Percentiles rank a stretch among this genome's conserved stretches.
These are phyloP conservation scores for Progne subis DNA, from an alignment of 2,113 vertebrate genomes.

Conservation along the genomic window DNA sequence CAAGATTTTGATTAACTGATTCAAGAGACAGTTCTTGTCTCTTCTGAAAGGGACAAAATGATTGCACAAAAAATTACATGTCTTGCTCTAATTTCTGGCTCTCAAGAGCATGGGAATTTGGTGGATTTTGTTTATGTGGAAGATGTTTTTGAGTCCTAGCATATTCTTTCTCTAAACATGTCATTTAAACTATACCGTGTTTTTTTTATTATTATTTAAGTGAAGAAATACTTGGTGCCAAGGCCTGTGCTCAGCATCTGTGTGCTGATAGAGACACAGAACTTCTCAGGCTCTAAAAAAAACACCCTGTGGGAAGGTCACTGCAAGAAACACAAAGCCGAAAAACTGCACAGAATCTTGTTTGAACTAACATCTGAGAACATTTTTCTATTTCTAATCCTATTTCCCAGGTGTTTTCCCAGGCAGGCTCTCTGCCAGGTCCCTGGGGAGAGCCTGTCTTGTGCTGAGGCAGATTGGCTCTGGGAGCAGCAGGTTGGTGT, in stretches of 20 bases:
- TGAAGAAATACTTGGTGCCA: not conserved
- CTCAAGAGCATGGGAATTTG: not conserved
- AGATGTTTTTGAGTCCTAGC: not conserved
- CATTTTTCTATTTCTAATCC: not conserved
- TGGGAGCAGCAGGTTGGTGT: not conserved
- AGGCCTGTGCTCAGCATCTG: not conserved
- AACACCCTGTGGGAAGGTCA: not conserved
- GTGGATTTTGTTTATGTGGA: not conserved
- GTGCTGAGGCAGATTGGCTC: not conserved
- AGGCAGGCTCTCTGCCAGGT: not conserved
- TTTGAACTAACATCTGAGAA: not conserved
- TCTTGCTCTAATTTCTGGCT: constrained; percentile 44
- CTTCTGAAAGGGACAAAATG: constrained; percentile 51
- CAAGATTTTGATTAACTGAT: constrained; percentile 47
- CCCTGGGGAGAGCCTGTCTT: not conserved
- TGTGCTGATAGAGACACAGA: not conserved
- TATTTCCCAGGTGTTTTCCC: not conserved
- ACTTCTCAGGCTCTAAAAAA: not conserved
- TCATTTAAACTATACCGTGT: not conserved
- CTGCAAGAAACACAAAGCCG: not conserved
- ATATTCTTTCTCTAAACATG: not conserved
- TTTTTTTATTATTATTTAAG: not conserved
- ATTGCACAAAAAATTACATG: constrained; percentile 45
- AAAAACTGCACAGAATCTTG: not conserved
- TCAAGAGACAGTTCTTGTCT: constrained; percentile 45